Conservation (phyloP, 2,797 vertebrate species). For the Xerus rutilus region DNA sequence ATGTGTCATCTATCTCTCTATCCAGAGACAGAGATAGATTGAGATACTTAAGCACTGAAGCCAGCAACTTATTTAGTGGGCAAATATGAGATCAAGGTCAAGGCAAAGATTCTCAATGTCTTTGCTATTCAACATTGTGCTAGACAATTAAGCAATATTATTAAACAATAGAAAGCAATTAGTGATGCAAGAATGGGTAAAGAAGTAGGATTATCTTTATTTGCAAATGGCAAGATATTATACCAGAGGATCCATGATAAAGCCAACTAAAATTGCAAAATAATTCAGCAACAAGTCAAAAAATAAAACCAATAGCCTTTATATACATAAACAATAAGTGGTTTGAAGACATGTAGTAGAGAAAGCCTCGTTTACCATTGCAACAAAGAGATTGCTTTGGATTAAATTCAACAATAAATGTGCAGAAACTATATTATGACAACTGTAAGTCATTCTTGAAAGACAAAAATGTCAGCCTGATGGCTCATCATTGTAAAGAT, state of each 20-base stretch:
- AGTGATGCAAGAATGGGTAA: background rate
- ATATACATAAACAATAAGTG: background rate
- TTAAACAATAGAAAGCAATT: conserved; percentile 19
- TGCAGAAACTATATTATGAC: background rate
- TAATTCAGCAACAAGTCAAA: background rate
- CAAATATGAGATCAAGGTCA: background rate
- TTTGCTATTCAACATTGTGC: background rate
- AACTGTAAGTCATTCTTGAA: background rate
- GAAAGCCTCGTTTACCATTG: background rate
- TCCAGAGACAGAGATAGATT: background rate
- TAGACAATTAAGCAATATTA: background rate
- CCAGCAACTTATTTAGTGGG: conserved; percentile 16
- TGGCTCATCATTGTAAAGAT: background rate
- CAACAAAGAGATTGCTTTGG: background rate
- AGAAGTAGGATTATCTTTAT: conserved; percentile 12
- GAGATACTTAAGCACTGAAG: background rate
- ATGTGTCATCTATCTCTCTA: background rate
- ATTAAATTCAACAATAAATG: conserved; percentile 9
- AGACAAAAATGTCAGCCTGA: background rate
- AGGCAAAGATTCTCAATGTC: background rate
- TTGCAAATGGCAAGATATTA: background rate
- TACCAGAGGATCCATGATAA: background rate
- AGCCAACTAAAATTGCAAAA: conserved; percentile 31
- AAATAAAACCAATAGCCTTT: background rate
- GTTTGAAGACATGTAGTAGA: background rate